phyloP scores from a whole-genome alignment of 2,113 vertebrate species.

The Thamnophis sirtalis region DNA sequence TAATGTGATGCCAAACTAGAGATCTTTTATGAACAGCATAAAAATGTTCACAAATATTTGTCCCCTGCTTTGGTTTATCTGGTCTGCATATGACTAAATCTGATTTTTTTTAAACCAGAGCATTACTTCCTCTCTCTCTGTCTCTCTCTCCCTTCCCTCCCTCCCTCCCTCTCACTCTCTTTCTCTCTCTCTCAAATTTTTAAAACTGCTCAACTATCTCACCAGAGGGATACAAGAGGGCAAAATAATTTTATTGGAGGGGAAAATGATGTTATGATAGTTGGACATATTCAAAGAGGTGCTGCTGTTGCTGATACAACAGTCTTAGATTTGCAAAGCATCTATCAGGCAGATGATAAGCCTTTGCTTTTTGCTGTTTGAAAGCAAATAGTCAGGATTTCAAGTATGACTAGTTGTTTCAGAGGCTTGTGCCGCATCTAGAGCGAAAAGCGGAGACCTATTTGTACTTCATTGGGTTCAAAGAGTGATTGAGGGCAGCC shows the following conservation, averaged over 20 bases:
- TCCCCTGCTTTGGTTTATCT: not conserved
- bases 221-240: too few relatives aligned
- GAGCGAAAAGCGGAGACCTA: not conserved
- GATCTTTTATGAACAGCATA: not conserved
- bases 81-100: not conserved
- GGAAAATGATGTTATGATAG: not conserved
- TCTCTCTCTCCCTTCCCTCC: too few relatives aligned
- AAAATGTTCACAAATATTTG: not conserved
- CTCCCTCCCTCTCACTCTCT: too few relatives aligned
- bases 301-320: not conserved
- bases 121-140: not conserved
- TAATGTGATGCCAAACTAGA: not conserved
- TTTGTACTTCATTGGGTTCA: not conserved
- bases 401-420: not conserved
- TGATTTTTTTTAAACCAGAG: not conserved
- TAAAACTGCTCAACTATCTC: too few relatives aligned
- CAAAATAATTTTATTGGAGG: not conserved
- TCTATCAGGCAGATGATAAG: not conserved
- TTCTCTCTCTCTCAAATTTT: too few relatives aligned
- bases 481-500: too few relatives aligned
- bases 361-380: not conserved
- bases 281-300: not conserved
- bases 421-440: not conserved
- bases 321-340: not conserved
- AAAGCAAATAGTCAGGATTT: not conserved